phyloP scores from a whole-genome alignment of 53 echinoderm and acorn worm genomes.

The Patiria pectinifera region DNA sequence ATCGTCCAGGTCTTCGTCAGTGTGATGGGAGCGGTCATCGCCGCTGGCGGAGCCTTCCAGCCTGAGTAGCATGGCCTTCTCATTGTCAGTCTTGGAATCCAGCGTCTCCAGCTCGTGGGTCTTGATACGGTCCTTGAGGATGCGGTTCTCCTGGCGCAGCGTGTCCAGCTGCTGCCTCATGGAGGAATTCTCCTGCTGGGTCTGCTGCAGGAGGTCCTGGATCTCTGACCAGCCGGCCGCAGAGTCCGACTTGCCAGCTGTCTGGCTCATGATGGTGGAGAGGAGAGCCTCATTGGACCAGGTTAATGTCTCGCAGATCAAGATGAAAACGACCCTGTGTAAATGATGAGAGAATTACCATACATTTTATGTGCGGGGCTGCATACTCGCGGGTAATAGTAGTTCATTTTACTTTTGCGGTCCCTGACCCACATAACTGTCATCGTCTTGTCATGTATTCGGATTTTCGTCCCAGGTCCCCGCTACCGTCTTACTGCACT shows the following conservation, averaged over 20 bases:
- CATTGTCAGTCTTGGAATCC: constrained; percentile 87
- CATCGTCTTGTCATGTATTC: too few species aligned
- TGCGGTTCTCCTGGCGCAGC: constrained; percentile 88
- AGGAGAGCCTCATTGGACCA: constrained; percentile 24
- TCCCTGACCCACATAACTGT: too few species aligned
- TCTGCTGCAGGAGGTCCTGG: constrained; percentile 95
- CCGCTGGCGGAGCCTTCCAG: constrained; percentile 65
- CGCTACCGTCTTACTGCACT: too few species aligned
- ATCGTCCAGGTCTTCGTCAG: constrained; percentile 67
- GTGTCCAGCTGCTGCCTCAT: constrained; percentile 92
- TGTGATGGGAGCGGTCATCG: constrained; percentile 65
- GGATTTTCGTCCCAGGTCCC: too few species aligned
- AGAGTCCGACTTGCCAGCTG: constrained; percentile 59
- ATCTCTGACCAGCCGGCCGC: constrained; percentile 93
- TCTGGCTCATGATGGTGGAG: constrained; percentile 53
- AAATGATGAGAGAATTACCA: not conserved
- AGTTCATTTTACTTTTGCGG: too few species aligned
- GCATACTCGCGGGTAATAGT: too few species aligned
- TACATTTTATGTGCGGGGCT: too few species aligned
- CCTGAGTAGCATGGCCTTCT: constrained; percentile 89
- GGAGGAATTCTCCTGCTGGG: constrained; percentile 96
- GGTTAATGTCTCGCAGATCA: not conserved
- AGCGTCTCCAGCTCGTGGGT: constrained; percentile 78
- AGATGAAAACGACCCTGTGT: not conserved
- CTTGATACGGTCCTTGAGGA: constrained; percentile 85